Conservation (phyloP, 2,888 invertebrate species). For the Dioctria linearis region DNA sequence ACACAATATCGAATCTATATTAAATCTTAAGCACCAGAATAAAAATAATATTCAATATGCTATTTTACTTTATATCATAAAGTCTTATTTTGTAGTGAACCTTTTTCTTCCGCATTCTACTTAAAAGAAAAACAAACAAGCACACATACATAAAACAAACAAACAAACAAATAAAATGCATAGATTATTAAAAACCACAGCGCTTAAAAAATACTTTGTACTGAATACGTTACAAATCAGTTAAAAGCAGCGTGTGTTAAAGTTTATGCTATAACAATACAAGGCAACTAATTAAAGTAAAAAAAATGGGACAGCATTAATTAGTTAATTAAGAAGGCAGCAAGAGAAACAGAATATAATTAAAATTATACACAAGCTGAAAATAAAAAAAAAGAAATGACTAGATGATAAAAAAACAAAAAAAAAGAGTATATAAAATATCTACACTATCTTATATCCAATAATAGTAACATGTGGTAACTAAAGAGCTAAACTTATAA, state of each 20-base stretch:
- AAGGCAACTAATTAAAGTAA: constrained; percentile 45
- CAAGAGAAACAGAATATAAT: constrained; percentile 30
- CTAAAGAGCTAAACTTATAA: constrained; percentile 27
- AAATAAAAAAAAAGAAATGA: constrained; percentile 26
- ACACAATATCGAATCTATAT: too few relatives aligned
- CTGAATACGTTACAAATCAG: constrained; percentile 24
- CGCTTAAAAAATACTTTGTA: constrained; percentile 1
- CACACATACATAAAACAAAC: neutral
- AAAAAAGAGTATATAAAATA: constrained; percentile 33
- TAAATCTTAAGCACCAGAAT: too few relatives aligned
- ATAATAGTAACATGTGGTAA: constrained; percentile 19
- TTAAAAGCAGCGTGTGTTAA: neutral
- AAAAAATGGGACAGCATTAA: constrained; percentile 36
- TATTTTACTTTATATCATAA: too few relatives aligned
- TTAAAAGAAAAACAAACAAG: too few relatives aligned
- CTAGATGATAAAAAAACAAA: neutral
- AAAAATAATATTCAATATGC: too few relatives aligned
- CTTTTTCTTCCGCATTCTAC: too few relatives aligned
- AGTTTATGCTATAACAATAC: constrained; percentile 8
- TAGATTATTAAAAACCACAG: neutral
- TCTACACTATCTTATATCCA: constrained; percentile 31
- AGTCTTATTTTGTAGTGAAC: too few relatives aligned
- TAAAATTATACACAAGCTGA: constrained; percentile 1
- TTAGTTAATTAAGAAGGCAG: constrained; percentile 5
- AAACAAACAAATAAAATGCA: constrained; percentile 18